Base-by-base conservation (phyloP, 2,113 vertebrate species). In the Zosterops borbonicus region DNA sequence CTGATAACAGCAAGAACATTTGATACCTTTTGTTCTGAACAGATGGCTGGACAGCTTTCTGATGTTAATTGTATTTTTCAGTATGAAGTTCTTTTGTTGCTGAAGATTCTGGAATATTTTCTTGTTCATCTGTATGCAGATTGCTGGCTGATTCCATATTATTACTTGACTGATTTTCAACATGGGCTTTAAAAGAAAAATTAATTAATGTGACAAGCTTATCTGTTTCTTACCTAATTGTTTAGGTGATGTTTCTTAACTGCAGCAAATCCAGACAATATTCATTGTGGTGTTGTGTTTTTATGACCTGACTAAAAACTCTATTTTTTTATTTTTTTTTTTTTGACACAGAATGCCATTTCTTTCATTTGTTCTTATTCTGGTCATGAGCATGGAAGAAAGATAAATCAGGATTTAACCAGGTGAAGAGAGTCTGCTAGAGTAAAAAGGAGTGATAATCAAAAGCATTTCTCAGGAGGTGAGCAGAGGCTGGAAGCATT, bases 21-120 rank as follows among this genome's bases (percentile, higher is more conserved):
- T 64, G 59, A 42, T 64, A n/a, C 35, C 29, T 81, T 82, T 84
- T 90, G 31, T 84, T 89, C 68, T 76, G 73, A 92, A 49, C 83
- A 91, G 77, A 82, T 89, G 77, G 58, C 31, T 76, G 80, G 52
- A 62, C 62, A 87, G 53, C 70, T 87, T 94, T 92, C 74, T 94
- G 65, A 37, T 87, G 65, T 62, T 83, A 69, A 25, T 63, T 80
- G 47, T 70, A 2, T 77, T 87, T 94, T 79, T 33, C 35, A 46
- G 14, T n/a, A 49, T 46, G 33, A 76, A 79, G 12, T 58, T 71
- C 14, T 91, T 90, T 41, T 53, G 35, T 68, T 91, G 64, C 15
- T 91, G 65, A 95, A 65, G 28, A 11, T 70, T 87, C 62, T 92
- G 62, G 49, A 73, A 29, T 79, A 20, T 49, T 87, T 79, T 29